Evolutionary conservation across 2,797 vertebrate genomes (phyloP).

Genomic region (Phataginus tetradactyla): DNA sequence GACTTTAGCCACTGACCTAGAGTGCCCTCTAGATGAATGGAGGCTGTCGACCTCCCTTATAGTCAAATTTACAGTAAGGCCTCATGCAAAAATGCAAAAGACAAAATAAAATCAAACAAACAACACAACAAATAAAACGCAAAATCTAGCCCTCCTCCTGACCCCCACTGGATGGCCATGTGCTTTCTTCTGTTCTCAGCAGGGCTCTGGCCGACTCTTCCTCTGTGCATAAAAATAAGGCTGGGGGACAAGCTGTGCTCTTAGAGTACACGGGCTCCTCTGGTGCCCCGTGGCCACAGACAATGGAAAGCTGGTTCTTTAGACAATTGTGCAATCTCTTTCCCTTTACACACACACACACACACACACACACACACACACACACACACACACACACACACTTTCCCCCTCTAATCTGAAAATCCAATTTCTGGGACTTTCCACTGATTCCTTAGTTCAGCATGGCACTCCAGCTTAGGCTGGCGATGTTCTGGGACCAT

Average conservation of each 20-base stretch:
- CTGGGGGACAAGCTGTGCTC: not conserved
- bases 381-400: not conserved
- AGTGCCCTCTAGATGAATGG: accelerated
- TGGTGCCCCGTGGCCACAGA: not conserved
- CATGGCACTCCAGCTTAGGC: not conserved
- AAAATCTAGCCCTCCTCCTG: not conserved
- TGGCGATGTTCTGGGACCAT: not conserved
- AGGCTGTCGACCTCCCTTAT: not conserved
- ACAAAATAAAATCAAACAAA: not conserved
- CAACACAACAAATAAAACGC: not conserved
- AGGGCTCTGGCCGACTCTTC: not conserved
- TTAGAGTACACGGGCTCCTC: not conserved
- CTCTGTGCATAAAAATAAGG: not conserved
- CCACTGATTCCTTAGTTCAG: not conserved
- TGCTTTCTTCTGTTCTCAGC: not conserved
- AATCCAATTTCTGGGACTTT: not conserved
- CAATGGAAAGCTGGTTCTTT: not conserved
- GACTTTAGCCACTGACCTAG: not conserved
- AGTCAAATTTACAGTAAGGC: not conserved
- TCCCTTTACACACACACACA: not conserved
- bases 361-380: not conserved
- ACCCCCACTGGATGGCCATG: accelerated
- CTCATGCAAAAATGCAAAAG: not conserved
- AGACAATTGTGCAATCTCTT: not conserved
- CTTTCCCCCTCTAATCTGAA: not conserved